Base-by-base conservation (phyloP, 2,113 vertebrate species). In the Cathartes aura region DNA sequence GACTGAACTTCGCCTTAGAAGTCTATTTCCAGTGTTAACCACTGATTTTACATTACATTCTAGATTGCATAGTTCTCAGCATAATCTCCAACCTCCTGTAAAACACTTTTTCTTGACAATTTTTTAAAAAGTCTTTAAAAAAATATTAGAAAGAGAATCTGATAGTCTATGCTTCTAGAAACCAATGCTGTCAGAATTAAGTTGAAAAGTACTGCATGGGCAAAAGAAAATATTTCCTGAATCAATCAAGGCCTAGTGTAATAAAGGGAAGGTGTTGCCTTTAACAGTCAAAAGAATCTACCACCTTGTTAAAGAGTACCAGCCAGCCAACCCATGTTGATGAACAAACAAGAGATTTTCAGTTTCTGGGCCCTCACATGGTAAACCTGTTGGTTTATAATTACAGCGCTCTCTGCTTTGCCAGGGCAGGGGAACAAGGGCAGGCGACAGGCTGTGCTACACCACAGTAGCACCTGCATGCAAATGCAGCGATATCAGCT, bases 391-490 rank as follows among this genome's bases (percentile, higher is more conserved):
- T 81, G 55, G 60, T 29, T 94, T 63, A 10, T 38, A 85, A 74
- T 30, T 38, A 23, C 45, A 82, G 67, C 43, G 58, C 45, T 52
- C 36, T 48, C 18, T 82, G 84, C 66, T 83, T 89, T 45, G 64
- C 64, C 52, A 80, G 80, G 50, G 68, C 55, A 76, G 68, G 72
- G 68, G 63, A 75, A 53, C 43, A 62, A 64, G 72, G 78, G n/a
- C 68, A 81, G 82, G 71, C 38, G 32, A 63, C 72, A 27, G 22
- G 32, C 86, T 85, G 93, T 76, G 68, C 60, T 72, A 62, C 68
- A 64, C 11, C 64, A 36, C 71, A n/a, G 94, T 16, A 82, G 87
- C 48, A 96, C 97, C 87, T 96, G 95, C 95, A 88, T 94, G 96
- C 95, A 96, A 97, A 98, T 97, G 32, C 36, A n/a, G 75, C 6